Percentiles rank a stretch among this genome's conserved stretches.
These are phyloP conservation scores for Drosophila atripex DNA, from an alignment of 2,888 invertebrate species.

Conservation along the genomic window DNA sequence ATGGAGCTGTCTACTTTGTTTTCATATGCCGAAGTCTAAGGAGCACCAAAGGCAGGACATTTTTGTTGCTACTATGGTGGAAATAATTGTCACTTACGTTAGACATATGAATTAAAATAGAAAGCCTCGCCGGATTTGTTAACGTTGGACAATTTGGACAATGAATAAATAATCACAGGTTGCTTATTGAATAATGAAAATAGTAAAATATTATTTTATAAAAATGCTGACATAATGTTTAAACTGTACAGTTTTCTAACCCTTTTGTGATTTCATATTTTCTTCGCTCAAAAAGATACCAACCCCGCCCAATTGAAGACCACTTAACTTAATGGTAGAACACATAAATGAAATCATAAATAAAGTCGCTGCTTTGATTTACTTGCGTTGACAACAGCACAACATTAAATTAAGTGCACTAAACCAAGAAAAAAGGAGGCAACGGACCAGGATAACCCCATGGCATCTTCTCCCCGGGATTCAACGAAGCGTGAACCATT, in stretches of 20 bases:
- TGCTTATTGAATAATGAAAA: neutral
- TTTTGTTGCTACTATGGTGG: neutral
- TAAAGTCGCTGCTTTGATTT: slow-evolving; percentile 67
- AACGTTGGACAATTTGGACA: slow-evolving; percentile 3
- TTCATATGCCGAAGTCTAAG: slow-evolving; percentile 1
- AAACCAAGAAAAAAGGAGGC: slow-evolving; percentile 16
- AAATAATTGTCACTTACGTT: slow-evolving; percentile 11
- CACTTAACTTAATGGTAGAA: slow-evolving; percentile 63
- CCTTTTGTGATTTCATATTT: slow-evolving; percentile 1
- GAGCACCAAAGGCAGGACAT: neutral
- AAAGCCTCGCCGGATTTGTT: neutral
- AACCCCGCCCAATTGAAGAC: slow-evolving; percentile 13
- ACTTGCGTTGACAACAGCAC: slow-evolving; percentile 57
- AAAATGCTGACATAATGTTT: slow-evolving; percentile 2
- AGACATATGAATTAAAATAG: slow-evolving; percentile 14
- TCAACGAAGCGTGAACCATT: slow-evolving; percentile 51
- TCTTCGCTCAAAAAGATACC: neutral
- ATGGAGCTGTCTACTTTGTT: slow-evolving; percentile 14
- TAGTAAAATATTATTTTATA: neutral
- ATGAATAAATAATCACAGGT: neutral
- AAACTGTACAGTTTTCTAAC: neutral
- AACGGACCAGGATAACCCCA: slow-evolving; percentile 45
- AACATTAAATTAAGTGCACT: slow-evolving; percentile 72
- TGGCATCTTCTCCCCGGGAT: slow-evolving; percentile 29
- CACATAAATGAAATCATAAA: slow-evolving; percentile 65